Evolutionary conservation across 2,888 invertebrate genomes (phyloP).

Genomic region (Bhutanitis thaidina): DNA sequence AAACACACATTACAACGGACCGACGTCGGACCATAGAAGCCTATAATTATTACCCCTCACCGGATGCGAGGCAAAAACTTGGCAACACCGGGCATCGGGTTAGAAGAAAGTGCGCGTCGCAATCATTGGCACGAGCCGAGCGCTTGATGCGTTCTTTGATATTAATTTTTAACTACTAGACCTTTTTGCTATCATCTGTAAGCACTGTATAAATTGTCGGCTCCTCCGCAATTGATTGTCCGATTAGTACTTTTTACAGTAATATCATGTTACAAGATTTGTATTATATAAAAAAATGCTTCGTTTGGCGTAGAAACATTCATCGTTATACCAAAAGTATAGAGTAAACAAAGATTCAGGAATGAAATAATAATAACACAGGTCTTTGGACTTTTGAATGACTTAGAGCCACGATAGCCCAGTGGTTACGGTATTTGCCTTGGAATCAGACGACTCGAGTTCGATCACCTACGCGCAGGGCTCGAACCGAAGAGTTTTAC

Average conservation of each 20-base stretch:
- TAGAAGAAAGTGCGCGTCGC: conserved; percentile 5
- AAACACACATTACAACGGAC: conserved; percentile 3
- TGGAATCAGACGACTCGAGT: too few species aligned
- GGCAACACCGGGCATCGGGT: conserved; percentile 1
- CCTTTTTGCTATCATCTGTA: not conserved
- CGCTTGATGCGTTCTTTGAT: conserved; percentile 2
- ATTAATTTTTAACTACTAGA: conserved; percentile 9
- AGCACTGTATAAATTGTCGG: conserved; percentile 1
- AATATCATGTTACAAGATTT: not conserved
- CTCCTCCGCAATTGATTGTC: not conserved
- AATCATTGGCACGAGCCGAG: conserved; percentile 11
- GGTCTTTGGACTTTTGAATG: too few species aligned
- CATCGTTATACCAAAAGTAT: too few species aligned
- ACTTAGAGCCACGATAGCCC: too few species aligned
- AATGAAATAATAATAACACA: too few species aligned
- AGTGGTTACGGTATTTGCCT: too few species aligned
- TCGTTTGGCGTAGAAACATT: too few species aligned
- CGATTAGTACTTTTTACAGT: not conserved
- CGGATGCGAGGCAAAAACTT: conserved; percentile 15
- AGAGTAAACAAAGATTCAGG: too few species aligned
- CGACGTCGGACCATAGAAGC: conserved; percentile 4
- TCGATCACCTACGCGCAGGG: too few species aligned
- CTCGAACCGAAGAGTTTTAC: too few species aligned
- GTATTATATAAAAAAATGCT: too few species aligned
- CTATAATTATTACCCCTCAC: conserved; percentile 9